Base-by-base conservation (phyloP, 2,888 invertebrate species). In the Endotricha flammealis region DNA sequence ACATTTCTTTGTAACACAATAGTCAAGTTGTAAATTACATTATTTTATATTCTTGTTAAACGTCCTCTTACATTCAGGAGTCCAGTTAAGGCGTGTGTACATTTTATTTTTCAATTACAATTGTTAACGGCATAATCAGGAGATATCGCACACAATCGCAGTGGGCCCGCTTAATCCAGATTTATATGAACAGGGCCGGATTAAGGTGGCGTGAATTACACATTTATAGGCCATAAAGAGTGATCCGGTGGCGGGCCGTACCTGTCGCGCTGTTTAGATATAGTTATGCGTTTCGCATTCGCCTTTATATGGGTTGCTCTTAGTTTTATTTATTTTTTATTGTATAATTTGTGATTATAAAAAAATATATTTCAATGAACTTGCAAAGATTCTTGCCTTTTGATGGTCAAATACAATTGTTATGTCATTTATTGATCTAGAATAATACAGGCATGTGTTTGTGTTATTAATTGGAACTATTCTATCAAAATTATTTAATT, bases 171-270 rank as follows among this genome's bases (percentile, higher is more conserved):
- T 70, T 86, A 86, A 86, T 82, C 86, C 82, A 82, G 86, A 86
- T 86, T 86, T 86, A 85, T 85, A 64, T 55, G 73, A 65, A 67
- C 80, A 76, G 79, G 66, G 57, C 66, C 74, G 83, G 86, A 86
- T 86, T 86, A 86, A 86, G 81, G 80, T 72, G 78, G 83, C 82
- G 82, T 82, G 83, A 86, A 85, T 85, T 85, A 85, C 82, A 81
- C 83, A 73, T 86, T 82, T 83, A 83, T 83, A 86, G 82, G 78
- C 83, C 81, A 79, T 86, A 83, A 85, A 86, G 82, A 85, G 75
- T 82, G 85, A 85, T 85, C 83, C 80, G 71, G 81, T 81, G 81
- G 82, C 77, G 73, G 66, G 72, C 66, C 63, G 71, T 78, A 77
- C 79, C 78, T 78, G 75, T 66, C 70, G 59, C 55, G 58, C 59